phyloP scores from a whole-genome alignment of 2,888 invertebrate genomes.

The Neocrepidodera transversa region DNA sequence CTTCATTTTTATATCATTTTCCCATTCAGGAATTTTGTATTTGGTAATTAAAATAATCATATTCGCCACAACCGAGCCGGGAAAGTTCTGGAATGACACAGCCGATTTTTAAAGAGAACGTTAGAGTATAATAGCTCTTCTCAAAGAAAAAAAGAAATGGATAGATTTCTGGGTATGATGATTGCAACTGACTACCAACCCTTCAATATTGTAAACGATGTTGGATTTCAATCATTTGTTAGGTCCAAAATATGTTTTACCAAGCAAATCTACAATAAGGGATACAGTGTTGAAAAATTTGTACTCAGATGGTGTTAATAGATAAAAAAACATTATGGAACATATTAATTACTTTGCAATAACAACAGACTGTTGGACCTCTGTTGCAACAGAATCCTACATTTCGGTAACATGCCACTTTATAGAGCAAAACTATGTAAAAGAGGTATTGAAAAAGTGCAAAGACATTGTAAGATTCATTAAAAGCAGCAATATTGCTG shows the following conservation, averaged over 20 bases:
- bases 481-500: too few species aligned
- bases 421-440: conserved; percentile 6
- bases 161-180: conserved; percentile 5
- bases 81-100: too few species aligned
- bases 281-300: conserved; percentile 19
- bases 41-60: too few species aligned
- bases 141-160: conserved; percentile 27
- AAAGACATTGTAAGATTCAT: too few species aligned
- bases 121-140: conserved; percentile 23
- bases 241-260: conserved; percentile 9
- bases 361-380: conserved; percentile 30
- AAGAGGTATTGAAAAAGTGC: conserved; percentile 23
- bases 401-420: conserved; percentile 27
- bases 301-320: conserved; percentile 6
- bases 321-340: conserved; percentile 19
- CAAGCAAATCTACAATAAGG: conserved; percentile 16
- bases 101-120: too few species aligned
- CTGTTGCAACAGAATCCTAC: conserved; percentile 14
- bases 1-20: too few species aligned
- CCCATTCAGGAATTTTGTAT: too few species aligned
- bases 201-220: conserved; percentile 16
- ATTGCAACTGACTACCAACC: conserved; percentile 18
- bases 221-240: conserved; percentile 5
- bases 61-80: too few species aligned
- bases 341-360: conserved; percentile 26